phyloP scores from a whole-genome alignment of 2,797 vertebrate species.

The Periparus ater region DNA sequence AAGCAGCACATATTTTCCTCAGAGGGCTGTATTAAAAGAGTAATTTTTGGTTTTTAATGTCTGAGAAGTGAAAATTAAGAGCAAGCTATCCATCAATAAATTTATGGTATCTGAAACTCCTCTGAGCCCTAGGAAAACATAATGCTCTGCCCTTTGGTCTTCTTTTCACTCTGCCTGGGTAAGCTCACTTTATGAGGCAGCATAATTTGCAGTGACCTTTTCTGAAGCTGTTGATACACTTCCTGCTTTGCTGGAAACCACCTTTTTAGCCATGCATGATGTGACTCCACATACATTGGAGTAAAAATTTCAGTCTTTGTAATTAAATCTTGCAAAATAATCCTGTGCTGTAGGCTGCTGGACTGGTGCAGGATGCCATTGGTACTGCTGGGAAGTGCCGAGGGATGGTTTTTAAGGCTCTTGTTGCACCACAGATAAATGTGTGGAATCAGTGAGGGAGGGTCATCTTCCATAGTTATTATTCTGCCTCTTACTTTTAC shows the following conservation, averaged over 20 bases:
- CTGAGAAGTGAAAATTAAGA: neutral
- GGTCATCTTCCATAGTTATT: neutral
- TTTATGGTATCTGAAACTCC: neutral
- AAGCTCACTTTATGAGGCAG: slow-evolving; percentile 32
- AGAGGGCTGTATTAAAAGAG: neutral
- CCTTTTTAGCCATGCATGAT: neutral
- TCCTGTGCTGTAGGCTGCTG: accelerated
- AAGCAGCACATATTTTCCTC: neutral
- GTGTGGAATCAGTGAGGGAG: neutral
- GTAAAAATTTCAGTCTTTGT: neutral
- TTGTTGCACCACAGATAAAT: neutral
- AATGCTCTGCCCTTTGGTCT: neutral
- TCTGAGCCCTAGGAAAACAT: neutral
- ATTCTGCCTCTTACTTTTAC: neutral
- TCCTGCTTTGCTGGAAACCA: slow-evolving; percentile 37
- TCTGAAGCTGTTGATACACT: slow-evolving; percentile 1
- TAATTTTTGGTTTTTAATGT: neutral
- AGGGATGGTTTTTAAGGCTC: neutral
- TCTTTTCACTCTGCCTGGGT: neutral
- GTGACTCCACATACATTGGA: neutral
- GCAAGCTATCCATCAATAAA: neutral
- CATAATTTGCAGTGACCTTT: slow-evolving; percentile 50
- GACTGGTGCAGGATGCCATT: neutral
- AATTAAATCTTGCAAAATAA: neutral
- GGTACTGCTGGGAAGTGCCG: neutral